Conservation (phyloP, 1,140 invertebrate genomes). For the Bombus sibiricus region DNA sequence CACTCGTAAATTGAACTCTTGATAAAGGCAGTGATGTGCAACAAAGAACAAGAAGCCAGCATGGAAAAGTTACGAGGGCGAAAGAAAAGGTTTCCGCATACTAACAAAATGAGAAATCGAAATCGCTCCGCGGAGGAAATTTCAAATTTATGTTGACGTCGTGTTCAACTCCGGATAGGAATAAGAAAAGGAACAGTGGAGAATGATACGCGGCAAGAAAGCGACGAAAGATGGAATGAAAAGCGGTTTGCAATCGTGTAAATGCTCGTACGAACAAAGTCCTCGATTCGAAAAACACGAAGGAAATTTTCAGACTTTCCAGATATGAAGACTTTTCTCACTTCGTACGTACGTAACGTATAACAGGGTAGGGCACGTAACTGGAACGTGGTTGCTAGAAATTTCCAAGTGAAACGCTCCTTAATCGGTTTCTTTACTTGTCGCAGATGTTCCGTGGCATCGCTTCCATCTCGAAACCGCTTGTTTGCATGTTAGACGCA, state of each 20-base stretch:
- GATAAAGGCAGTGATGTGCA: too few species aligned
- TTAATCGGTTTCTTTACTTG: background rate
- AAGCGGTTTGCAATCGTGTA: slow-evolving; percentile 3
- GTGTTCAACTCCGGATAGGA: background rate
- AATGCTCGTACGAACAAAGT: background rate
- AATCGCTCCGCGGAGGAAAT: slow-evolving; percentile 16
- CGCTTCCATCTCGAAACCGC: background rate
- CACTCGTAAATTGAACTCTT: too few species aligned
- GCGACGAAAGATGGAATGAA: background rate
- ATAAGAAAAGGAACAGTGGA: slow-evolving; percentile 5
- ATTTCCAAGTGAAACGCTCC: background rate
- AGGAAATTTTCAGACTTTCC: background rate
- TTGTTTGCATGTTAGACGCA: slow-evolving; percentile 27
- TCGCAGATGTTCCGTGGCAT: background rate
- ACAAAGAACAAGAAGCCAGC: too few species aligned
- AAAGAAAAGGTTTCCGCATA: background rate
- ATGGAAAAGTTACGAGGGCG: too few species aligned
- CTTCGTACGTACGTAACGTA: background rate
- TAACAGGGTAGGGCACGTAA: too few species aligned
- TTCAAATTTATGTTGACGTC: slow-evolving; percentile 26
- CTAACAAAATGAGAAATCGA: slow-evolving; percentile 37
- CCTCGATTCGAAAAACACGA: background rate
- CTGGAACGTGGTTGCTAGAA: background rate
- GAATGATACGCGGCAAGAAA: background rate
- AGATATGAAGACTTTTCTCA: background rate